Conservation (phyloP, 1,140 invertebrate genomes). For the Platyura marginata region DNA sequence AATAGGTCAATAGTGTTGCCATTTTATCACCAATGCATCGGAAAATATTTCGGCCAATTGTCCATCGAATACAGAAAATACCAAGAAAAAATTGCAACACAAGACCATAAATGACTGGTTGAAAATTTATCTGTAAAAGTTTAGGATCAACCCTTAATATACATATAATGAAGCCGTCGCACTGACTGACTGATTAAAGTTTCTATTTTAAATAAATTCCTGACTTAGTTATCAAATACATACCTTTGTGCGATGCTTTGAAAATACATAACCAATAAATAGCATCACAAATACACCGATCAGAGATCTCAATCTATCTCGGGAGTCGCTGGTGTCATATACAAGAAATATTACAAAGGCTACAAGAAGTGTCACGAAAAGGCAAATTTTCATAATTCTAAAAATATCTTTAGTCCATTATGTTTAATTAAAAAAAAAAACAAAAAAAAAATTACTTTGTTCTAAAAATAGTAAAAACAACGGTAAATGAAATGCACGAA, state of each 20-base stretch:
- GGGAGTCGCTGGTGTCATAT: conserved; percentile 39
- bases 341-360: conserved; percentile 35
- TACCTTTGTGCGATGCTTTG: conserved; percentile 34
- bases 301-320: conserved; percentile 42
- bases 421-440: too few relatives aligned
- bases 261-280: conserved; percentile 32
- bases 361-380: conserved; percentile 11
- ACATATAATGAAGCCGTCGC: too few relatives aligned
- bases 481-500: too few relatives aligned
- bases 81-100: conserved; percentile 75
- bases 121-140: conserved; percentile 51
- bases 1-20: conserved; percentile 59
- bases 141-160: conserved; percentile 10
- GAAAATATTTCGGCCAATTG: conserved; percentile 54
- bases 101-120: conserved; percentile 59
- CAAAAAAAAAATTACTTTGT: too few relatives aligned
- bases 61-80: conserved; percentile 69
- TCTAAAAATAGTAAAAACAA: too few relatives aligned
- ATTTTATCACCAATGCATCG: conserved; percentile 65
- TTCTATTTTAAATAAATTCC: too few relatives aligned
- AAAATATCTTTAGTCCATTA: conserved; percentile 41
- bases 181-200: too few relatives aligned
- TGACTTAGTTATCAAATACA: too few relatives aligned
- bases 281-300: conserved; percentile 37
- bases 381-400: background rate